These are phyloP conservation scores for Cantharis lateralis DNA, from an alignment of 2,888 invertebrate species.

Conservation along the genomic window DNA sequence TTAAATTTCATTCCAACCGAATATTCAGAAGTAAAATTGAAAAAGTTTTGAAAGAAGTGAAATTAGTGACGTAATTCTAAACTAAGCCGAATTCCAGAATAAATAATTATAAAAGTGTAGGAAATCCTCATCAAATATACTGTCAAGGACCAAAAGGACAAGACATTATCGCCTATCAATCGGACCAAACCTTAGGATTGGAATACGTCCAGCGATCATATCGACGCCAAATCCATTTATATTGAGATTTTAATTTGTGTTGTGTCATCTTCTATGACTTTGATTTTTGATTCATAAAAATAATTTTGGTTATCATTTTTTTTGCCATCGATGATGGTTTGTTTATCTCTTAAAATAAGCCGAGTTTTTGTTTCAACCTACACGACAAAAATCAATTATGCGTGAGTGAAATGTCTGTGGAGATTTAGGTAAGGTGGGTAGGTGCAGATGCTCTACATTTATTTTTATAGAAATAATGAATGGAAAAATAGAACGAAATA, in stretches of 20 bases:
- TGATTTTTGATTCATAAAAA: constrained; percentile 27
- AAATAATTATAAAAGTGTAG: constrained; percentile 48
- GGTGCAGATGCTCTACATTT: constrained; percentile 20
- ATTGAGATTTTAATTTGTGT: constrained; percentile 54
- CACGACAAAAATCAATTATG: constrained; percentile 26
- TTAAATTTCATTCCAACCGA: neutral
- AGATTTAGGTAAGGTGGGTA: neutral
- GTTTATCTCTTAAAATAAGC: neutral
- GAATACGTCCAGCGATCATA: constrained; percentile 50
- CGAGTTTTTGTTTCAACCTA: neutral
- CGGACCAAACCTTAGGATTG: constrained; percentile 42
- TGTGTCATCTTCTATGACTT: constrained; percentile 49
- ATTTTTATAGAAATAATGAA: constrained; percentile 22
- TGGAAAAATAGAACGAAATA: constrained; percentile 12
- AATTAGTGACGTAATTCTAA: constrained; percentile 12
- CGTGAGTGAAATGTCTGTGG: neutral
- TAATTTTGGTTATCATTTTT: constrained; percentile 7
- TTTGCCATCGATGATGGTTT: constrained; percentile 1
- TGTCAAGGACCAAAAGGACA: constrained; percentile 45
- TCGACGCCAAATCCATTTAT: constrained; percentile 54
- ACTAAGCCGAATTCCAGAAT: constrained; percentile 47
- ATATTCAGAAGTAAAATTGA: neutral
- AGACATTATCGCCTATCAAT: constrained; percentile 52
- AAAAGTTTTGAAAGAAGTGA: neutral
- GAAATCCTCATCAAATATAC: constrained; percentile 50